A percentile compares a stretch with the other conserved stretches of the same genome.
Evolutionary conservation across 1,140 invertebrate genomes (phyloP).

Genomic region (Procambarus virginalis): DNA sequence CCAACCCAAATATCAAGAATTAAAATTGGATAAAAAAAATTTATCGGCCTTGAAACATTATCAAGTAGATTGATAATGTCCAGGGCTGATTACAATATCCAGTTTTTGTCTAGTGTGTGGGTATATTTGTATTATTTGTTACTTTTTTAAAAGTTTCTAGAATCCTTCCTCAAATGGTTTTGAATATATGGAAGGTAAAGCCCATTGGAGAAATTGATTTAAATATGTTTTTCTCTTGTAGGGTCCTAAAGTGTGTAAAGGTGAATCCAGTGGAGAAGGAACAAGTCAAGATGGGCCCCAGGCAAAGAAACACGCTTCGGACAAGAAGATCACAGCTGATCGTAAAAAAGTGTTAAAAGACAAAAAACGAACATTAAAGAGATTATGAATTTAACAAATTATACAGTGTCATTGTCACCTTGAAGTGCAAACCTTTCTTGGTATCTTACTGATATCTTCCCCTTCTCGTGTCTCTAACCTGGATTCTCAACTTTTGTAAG

Average conservation of each 20-base stretch:
- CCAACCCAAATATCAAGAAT: too few species aligned
- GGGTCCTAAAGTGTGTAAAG: constrained; percentile 64
- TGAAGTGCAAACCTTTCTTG: constrained; percentile 38
- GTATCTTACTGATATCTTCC: constrained; percentile 15
- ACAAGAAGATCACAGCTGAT: constrained; percentile 84
- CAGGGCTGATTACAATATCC: too few species aligned
- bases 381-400: constrained; percentile 81
- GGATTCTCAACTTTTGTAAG: constrained; percentile 14
- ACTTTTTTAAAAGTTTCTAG: too few species aligned
- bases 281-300: constrained; percentile 79
- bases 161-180: too few species aligned
- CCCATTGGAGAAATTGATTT: too few species aligned
- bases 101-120: too few species aligned
- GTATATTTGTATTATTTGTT: too few species aligned
- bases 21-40: too few species aligned
- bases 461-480: neutral
- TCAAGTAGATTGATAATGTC: too few species aligned
- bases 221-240: neutral
- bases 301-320: constrained; percentile 88
- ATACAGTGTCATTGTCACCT: constrained; percentile 20
- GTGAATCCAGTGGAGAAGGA: constrained; percentile 70
- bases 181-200: too few species aligned
- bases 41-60: too few species aligned
- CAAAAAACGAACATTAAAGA: constrained; percentile 89
- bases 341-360: constrained; percentile 88